phyloP scores from a whole-genome alignment of 2,113 vertebrate species.

The Taxidea taxus region DNA sequence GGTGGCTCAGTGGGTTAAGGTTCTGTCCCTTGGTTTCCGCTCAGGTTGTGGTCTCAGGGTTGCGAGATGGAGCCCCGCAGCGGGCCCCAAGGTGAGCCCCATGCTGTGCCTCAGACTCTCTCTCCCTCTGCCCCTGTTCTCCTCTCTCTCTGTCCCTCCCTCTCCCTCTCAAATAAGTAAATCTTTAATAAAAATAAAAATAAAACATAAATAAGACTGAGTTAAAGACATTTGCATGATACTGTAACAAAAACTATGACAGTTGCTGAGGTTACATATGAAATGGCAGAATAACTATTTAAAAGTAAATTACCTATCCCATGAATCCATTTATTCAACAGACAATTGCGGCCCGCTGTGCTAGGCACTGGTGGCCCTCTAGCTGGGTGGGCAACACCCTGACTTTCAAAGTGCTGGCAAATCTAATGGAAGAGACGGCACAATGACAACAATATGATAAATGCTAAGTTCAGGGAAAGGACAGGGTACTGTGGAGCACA shows the following conservation, averaged over 20 bases:
- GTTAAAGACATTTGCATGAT: neutral
- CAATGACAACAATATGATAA: neutral
- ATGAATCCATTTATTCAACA: neutral
- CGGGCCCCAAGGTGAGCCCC: neutral
- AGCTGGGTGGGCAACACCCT: neutral
- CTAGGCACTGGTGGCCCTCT: neutral
- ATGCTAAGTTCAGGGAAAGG: neutral
- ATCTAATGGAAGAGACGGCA: neutral
- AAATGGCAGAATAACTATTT: conserved; percentile 26
- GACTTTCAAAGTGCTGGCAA: neutral
- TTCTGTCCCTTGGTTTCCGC: neutral
- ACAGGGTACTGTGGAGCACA: neutral
- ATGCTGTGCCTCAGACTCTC: neutral
- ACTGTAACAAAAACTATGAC: neutral
- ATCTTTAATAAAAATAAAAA: neutral
- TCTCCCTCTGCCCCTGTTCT: neutral
- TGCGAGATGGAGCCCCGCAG: neutral
- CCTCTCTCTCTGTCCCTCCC: too few species aligned
- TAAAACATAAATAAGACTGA: neutral
- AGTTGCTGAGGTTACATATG: neutral
- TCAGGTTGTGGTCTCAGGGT: neutral
- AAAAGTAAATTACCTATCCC: neutral
- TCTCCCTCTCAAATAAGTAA: neutral
- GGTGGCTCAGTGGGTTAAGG: neutral
- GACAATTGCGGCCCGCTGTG: neutral